Evolutionary conservation across 2,888 invertebrate genomes (phyloP), one percentile per base, ranked within the genome.

Genomic region (Nephrotoma appendiculata): DNA sequence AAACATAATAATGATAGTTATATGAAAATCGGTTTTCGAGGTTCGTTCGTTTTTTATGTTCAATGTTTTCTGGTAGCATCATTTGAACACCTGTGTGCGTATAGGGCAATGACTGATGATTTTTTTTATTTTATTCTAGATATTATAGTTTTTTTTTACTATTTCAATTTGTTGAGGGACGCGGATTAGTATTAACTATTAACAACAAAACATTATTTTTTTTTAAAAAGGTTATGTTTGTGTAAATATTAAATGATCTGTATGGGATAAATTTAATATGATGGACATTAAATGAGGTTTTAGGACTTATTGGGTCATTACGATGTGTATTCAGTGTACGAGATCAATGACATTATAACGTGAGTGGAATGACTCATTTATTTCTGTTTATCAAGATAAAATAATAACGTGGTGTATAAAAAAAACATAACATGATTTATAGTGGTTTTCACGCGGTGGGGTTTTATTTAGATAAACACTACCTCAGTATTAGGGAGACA

Each of bases 81-180:
- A 84, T 84, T 84, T 84, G 84, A 84, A 84, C 84, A 84, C 84
- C 84, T 84, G 84, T 84, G 84, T 84, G 41, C 84, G 84, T 84
- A 84, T 84, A 84, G 84, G 84, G 84, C 84, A 84, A 15, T 84
- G 84, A 84, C 84, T 84, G 84, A 84, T 84, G 84, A 84, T 84
- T 84, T 71, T 52, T 19, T 71, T 71, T 71, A 44, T 31, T 31
- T 31, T 71, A 71, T 71, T 31, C 71, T 71, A 19, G 71, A 71
- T 57, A 57, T 57, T 57, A 57, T 71, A 71, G 71, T 71, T 71
- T 71, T 71, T 71, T 71, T 71, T 71, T 71, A 71, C 71, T 71
- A 31, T 71, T 71, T 71, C 71, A 71, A 71, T 71, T 71, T 71
- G 71, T 71, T 71, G 71, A 71, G 71, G 71, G 71, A 71, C 71